These are phyloP conservation scores for Rhynchonycteris naso DNA, from an alignment of 2,797 vertebrate species.

Conservation along the genomic window DNA sequence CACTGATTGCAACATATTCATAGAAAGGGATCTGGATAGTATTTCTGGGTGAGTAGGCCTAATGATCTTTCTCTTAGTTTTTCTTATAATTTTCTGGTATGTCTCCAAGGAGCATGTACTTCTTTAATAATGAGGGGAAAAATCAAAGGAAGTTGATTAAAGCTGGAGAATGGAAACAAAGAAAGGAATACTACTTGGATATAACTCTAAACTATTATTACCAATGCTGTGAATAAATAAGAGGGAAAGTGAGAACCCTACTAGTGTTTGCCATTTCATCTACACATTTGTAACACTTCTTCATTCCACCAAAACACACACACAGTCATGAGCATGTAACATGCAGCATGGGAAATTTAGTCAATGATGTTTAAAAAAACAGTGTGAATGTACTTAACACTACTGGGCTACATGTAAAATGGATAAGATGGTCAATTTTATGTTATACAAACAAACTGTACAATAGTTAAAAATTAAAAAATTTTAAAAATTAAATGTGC, in stretches of 20 bases:
- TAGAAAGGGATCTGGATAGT: not conserved
- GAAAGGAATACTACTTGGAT: not conserved
- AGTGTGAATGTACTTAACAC: not conserved
- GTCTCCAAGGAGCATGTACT: not conserved
- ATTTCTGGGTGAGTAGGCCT: not conserved
- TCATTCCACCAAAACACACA: not conserved
- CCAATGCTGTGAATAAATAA: not conserved
- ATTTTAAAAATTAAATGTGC: not conserved
- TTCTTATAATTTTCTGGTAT: constrained; percentile 10
- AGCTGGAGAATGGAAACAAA: not conserved
- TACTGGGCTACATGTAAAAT: not conserved
- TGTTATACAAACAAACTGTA: not conserved
- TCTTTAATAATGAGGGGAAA: constrained; percentile 23
- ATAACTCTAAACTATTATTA: not conserved
- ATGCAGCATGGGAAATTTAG: too few relatives aligned
- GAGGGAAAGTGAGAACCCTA: not conserved
- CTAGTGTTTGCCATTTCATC: not conserved
- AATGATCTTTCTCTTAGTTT: not conserved
- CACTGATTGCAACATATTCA: not conserved
- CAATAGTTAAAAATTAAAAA: not conserved
- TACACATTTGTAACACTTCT: not conserved
- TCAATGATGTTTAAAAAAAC: not conserved
- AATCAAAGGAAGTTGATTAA: not conserved
- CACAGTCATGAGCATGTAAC: not conserved
- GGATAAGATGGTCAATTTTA: not conserved